These are phyloP conservation scores for Eulemur mongoz DNA, from an alignment of 2,797 vertebrate genomes.

Conservation along the genomic window DNA sequence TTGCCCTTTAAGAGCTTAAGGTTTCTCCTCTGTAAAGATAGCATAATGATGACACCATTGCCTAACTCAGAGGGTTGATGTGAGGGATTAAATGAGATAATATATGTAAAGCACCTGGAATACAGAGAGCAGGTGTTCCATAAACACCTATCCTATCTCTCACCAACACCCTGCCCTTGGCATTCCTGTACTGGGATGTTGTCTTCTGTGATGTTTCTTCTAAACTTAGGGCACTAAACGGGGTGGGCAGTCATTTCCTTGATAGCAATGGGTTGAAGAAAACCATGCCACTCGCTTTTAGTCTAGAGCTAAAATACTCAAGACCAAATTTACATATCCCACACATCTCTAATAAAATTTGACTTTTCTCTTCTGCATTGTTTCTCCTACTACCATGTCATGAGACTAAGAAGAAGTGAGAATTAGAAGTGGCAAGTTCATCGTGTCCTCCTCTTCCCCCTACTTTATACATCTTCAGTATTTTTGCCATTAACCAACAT, in stretches of 20 bases:
- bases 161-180: background rate
- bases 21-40: background rate
- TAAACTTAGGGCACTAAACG: background rate
- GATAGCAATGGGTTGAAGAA: background rate
- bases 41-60: background rate
- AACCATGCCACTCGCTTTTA: background rate
- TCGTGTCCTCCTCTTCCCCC: background rate
- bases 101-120: background rate
- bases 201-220: background rate
- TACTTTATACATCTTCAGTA: background rate
- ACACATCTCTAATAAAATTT: background rate
- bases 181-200: background rate
- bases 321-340: background rate
- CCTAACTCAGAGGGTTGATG: background rate
- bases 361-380: background rate
- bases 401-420: background rate
- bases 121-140: background rate
- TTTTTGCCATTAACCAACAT: background rate
- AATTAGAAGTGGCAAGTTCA: background rate
- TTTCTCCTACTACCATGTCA: background rate
- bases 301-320: background rate
- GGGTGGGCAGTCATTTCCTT: background rate
- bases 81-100: background rate
- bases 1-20: background rate
- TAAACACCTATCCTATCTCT: background rate